Conservation (phyloP, 2,797 vertebrate species). For the Ciconia nigra region DNA sequence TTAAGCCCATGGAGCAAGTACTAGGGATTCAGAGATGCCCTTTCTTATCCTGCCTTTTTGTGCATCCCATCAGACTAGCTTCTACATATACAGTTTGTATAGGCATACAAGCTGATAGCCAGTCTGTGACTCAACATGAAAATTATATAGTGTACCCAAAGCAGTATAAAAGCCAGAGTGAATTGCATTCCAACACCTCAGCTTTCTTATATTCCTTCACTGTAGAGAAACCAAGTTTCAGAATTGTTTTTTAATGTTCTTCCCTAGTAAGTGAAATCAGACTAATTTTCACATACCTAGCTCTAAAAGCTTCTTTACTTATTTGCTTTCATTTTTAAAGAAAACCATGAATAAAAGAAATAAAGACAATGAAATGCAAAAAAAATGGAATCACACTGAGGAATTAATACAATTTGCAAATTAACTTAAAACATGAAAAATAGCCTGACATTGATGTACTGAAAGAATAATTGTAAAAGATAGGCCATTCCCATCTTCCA, state of each 20-base stretch:
- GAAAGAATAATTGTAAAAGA: constrained; percentile 20
- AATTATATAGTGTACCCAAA: not conserved
- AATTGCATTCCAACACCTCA: not conserved
- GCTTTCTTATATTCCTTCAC: not conserved
- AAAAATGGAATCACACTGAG: not conserved
- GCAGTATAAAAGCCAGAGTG: not conserved
- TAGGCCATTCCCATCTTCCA: not conserved
- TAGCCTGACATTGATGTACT: not conserved
- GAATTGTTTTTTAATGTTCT: not conserved
- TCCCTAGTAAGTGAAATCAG: not conserved
- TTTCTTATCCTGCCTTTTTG: not conserved
- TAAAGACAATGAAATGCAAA: not conserved
- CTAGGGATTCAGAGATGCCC: not conserved
- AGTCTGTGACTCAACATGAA: not conserved
- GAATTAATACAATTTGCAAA: not conserved
- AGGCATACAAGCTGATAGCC: not conserved
- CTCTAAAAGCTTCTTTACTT: not conserved
- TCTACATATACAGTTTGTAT: not conserved
- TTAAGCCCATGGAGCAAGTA: not conserved
- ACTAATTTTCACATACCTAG: not conserved
- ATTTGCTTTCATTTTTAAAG: not conserved
- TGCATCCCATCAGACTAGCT: not conserved
- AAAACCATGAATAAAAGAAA: not conserved
- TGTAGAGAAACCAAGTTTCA: not conserved
- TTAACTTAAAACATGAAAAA: constrained; percentile 3